These are phyloP conservation scores for Conger conger DNA, from an alignment of 2,113 vertebrate species.

Conservation along the genomic window DNA sequence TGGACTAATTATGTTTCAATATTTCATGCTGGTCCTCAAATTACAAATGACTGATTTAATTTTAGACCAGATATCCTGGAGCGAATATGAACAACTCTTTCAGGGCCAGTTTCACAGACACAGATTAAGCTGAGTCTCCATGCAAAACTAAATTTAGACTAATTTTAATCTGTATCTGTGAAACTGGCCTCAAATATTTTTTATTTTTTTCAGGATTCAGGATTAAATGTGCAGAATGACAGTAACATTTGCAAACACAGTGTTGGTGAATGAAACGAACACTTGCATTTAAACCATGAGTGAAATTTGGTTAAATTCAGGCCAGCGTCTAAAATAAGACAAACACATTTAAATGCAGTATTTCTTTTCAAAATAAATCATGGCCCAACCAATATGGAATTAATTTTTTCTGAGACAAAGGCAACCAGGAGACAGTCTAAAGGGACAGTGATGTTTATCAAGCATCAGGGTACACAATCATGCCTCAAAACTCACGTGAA, in stretches of 20 bases:
- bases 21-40: background rate
- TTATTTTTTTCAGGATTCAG: too few relatives aligned
- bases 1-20: background rate
- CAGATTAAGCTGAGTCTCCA: too few relatives aligned
- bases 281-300: too few relatives aligned
- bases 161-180: too few relatives aligned
- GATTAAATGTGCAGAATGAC: too few relatives aligned
- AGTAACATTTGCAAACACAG: too few relatives aligned
- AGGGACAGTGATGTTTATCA: background rate
- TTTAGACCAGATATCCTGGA: background rate
- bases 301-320: too few relatives aligned
- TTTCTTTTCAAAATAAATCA: background rate
- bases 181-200: too few relatives aligned
- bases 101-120: too few relatives aligned
- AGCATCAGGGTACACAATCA: background rate
- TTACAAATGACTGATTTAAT: background rate
- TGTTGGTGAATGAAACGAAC: too few relatives aligned
- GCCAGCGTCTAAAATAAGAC: background rate
- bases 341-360: background rate
- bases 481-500: background rate
- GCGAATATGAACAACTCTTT: too few relatives aligned
- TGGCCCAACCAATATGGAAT: background rate
- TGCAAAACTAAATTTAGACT: too few relatives aligned
- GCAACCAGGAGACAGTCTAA: background rate
- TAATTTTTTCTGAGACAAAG: background rate